These are phyloP conservation scores for Galendromus occidentalis DNA, from an alignment of 1,140 invertebrate species.

Conservation along the genomic window DNA sequence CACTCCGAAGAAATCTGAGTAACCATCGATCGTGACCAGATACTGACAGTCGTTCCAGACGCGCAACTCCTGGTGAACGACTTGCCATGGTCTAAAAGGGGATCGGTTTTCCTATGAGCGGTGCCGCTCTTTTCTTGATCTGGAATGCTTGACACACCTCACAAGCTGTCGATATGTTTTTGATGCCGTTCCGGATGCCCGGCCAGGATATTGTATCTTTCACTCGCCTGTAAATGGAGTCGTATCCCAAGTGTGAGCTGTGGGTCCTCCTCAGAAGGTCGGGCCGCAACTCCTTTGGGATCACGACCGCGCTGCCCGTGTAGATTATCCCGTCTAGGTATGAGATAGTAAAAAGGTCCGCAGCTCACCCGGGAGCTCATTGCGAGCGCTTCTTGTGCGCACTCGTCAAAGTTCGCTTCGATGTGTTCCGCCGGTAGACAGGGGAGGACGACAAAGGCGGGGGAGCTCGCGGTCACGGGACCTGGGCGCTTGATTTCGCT, in stretches of 20 bases:
- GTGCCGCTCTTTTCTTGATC: neutral
- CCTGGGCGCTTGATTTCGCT: too few relatives aligned
- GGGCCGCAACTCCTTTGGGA: neutral
- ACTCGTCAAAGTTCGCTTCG: too few relatives aligned
- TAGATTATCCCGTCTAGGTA: neutral
- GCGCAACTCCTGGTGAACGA: neutral
- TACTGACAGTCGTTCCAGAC: neutral
- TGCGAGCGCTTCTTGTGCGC: too few relatives aligned
- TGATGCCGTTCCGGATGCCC: neutral
- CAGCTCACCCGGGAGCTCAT: too few relatives aligned
- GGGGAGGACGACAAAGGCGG: too few relatives aligned
- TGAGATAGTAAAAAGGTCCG: too few relatives aligned
- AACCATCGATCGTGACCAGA: too few relatives aligned
- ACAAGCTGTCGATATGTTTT: neutral
- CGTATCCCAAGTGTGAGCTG: neutral
- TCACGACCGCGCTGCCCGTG: neutral
- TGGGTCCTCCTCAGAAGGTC: neutral
- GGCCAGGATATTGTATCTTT: neutral
- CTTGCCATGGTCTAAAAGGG: neutral
- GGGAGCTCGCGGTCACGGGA: too few relatives aligned
- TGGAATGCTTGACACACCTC: neutral
- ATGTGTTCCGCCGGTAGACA: too few relatives aligned
- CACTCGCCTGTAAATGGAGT: neutral
- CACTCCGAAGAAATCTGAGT: neutral
- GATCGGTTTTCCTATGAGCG: neutral